phyloP scores from a whole-genome alignment of 2,797 vertebrate species.

The Spinibarbus caldwelli region DNA sequence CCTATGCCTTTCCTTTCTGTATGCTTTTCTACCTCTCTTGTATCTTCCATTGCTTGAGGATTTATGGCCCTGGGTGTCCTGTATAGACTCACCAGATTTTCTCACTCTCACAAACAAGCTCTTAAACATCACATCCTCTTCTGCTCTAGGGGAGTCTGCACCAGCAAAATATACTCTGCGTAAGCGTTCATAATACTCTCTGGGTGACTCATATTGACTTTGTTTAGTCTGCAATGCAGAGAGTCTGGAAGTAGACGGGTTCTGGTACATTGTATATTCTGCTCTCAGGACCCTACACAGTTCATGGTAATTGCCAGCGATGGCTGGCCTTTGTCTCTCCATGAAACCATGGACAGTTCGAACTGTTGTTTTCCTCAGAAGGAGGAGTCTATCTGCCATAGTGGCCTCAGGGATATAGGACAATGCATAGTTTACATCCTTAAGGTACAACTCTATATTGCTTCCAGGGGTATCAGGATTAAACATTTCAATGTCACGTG shows the following conservation, averaged over 20 bases:
- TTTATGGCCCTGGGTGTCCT: not conserved
- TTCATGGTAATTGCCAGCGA: too few relatives aligned
- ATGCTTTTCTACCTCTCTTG: not conserved
- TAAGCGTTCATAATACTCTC: not conserved
- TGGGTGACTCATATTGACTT: not conserved
- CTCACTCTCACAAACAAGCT: not conserved
- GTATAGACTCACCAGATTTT: not conserved
- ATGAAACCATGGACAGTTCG: too few relatives aligned
- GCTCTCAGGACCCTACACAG: too few relatives aligned
- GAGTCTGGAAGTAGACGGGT: not conserved
- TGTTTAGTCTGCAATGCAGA: not conserved
- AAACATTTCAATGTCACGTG: too few relatives aligned
- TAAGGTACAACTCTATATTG: too few relatives aligned
- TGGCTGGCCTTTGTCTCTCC: too few relatives aligned
- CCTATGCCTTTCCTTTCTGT: not conserved
- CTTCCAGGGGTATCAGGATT: too few relatives aligned
- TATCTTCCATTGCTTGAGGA: not conserved
- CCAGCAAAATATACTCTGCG: not conserved
- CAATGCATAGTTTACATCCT: too few relatives aligned
- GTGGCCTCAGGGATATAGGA: too few relatives aligned
- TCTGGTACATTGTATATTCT: not conserved
- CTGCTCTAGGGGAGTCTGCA: not conserved
- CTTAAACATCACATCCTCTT: not conserved
- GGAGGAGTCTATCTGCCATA: too few relatives aligned
- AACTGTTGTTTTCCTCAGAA: too few relatives aligned